Percentiles rank a stretch among this genome's conserved stretches.
phyloP scores from a whole-genome alignment of 92 coral and sea anemone species.

The Zoanthus sociatus region DNA sequence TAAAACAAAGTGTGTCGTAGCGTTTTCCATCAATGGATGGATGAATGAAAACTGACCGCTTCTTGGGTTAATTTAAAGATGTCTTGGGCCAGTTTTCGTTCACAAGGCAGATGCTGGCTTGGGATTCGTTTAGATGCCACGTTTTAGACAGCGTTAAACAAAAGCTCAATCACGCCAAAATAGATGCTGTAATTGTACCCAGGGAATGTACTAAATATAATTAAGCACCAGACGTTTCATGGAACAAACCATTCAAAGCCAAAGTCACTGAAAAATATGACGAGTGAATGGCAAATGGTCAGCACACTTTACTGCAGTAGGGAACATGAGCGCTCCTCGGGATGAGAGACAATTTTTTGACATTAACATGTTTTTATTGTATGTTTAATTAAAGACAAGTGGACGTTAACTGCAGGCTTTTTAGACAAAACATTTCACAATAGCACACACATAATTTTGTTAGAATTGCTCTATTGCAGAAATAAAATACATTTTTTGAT shows the following conservation, averaged over 20 bases:
- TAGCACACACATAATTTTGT: too few relatives aligned
- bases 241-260: constrained; percentile 34
- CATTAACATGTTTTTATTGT: too few relatives aligned
- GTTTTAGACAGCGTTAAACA: constrained; percentile 49
- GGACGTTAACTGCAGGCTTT: too few relatives aligned
- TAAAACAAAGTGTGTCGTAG: constrained; percentile 48
- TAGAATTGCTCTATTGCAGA: too few relatives aligned
- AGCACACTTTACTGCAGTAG: constrained; percentile 53
- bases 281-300: constrained; percentile 44
- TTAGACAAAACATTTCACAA: too few relatives aligned
- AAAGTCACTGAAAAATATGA: constrained; percentile 32
- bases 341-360: too few relatives aligned
- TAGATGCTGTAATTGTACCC: constrained; percentile 57
- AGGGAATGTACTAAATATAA: constrained; percentile 26
- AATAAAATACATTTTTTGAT: too few relatives aligned
- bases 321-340: constrained; percentile 56
- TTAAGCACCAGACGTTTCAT: constrained; percentile 15
- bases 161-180: constrained; percentile 52
- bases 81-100: constrained; percentile 57
- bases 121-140: constrained; percentile 57
- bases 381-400: too few relatives aligned
- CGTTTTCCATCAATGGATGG: constrained; percentile 51
- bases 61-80: constrained; percentile 51
- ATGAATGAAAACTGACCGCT: constrained; percentile 54
- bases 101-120: constrained; percentile 57